A percentile compares a stretch with the other conserved stretches of the same genome.
These are phyloP conservation scores for Drosophila suboccidentalis DNA, from an alignment of 2,888 invertebrate species.

Conservation along the genomic window DNA sequence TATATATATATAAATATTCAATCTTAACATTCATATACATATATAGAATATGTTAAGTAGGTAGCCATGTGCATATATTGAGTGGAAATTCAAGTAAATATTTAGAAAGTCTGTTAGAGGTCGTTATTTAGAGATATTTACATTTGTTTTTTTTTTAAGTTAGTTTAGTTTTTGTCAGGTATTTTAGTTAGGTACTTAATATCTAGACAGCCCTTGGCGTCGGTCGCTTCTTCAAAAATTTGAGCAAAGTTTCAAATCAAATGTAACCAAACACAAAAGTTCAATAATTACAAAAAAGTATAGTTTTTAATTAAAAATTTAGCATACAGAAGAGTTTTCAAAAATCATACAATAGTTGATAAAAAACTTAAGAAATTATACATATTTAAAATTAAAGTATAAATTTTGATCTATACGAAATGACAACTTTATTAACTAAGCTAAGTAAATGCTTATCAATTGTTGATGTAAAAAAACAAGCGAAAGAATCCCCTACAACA, in stretches of 20 bases:
- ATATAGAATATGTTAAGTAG: slow-evolving; percentile 48
- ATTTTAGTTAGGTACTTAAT: slow-evolving; percentile 75
- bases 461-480: slow-evolving; percentile 9
- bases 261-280: slow-evolving; percentile 10
- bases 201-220: slow-evolving; percentile 59
- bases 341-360: slow-evolving; percentile 44
- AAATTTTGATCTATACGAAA: slow-evolving; percentile 25
- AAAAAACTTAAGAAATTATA: slow-evolving; percentile 33
- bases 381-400: slow-evolving; percentile 5
- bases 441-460: slow-evolving; percentile 63
- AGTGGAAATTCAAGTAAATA: slow-evolving; percentile 55
- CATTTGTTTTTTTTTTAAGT: slow-evolving; percentile 35
- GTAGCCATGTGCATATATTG: slow-evolving; percentile 71
- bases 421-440: slow-evolving; percentile 42
- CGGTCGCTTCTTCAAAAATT: slow-evolving; percentile 33
- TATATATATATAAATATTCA: slow-evolving; percentile 41
- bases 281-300: slow-evolving; percentile 18
- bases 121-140: slow-evolving; percentile 55
- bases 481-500: slow-evolving; percentile 15
- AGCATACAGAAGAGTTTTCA: slow-evolving; percentile 25
- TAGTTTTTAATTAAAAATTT: slow-evolving; percentile 31
- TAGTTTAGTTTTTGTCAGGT: slow-evolving; percentile 55
- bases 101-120: slow-evolving; percentile 73
- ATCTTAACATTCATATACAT: slow-evolving; percentile 40
- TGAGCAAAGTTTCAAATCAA: slow-evolving; percentile 58